These are phyloP conservation scores for Meteorus cinctellus DNA, from an alignment of 2,888 invertebrate genomes.

Conservation along the genomic window DNA sequence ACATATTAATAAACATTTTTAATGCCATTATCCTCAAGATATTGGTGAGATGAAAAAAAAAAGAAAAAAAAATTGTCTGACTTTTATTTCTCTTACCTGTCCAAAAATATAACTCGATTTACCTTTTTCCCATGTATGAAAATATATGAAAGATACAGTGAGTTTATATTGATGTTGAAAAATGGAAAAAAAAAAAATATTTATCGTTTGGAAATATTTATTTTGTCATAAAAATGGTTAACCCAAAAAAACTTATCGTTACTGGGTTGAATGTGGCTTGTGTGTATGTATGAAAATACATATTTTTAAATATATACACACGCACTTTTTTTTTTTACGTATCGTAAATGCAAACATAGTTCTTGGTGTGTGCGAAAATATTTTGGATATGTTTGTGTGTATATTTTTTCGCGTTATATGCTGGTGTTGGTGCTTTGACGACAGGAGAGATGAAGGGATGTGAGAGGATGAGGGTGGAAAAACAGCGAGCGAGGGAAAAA, in stretches of 20 bases:
- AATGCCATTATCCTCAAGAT: conserved; percentile 70
- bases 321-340: not conserved
- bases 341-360: conserved; percentile 23
- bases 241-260: conserved; percentile 32
- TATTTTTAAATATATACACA: not conserved
- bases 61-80: conserved; percentile 52
- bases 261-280: not conserved
- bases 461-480: too few species aligned
- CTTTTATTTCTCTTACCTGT: conserved; percentile 44
- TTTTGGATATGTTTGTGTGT: not conserved
- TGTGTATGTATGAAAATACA: too few species aligned
- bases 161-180: not conserved
- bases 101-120: not conserved
- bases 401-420: conserved; percentile 7
- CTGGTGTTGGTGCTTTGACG: conserved; percentile 15
- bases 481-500: not conserved
- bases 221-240: conserved; percentile 13
- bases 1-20: conserved; percentile 73
- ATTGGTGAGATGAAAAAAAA: conserved; percentile 68
- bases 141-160: too few species aligned
- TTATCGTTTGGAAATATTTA: conserved; percentile 30
- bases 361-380: conserved; percentile 21
- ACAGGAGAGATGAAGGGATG: not conserved
- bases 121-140: not conserved
- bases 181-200: not conserved